Evolutionary conservation across 1,140 invertebrate genomes (phyloP), one percentile per base, ranked within the genome.

Genomic region (Neodiprion pinetum): DNA sequence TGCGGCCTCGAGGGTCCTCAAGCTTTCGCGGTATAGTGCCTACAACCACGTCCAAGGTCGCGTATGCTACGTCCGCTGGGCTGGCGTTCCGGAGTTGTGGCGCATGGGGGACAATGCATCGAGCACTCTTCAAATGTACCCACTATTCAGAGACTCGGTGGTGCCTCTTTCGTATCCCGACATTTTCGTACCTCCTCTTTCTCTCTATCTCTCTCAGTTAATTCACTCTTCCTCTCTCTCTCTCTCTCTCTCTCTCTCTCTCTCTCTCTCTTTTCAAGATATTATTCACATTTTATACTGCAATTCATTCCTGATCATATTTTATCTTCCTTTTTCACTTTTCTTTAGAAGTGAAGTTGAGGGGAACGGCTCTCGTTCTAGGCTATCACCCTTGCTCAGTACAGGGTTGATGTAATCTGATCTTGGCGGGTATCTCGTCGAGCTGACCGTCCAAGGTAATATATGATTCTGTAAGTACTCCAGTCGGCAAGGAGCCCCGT

Each of bases 1-100:
- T 88, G 86, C 85, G 83, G 85, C 81, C 80, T 79, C 85, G 86
- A 86, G 85, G 82, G 85, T 83, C 83, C 86, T 88, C 81, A 80
- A 85, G 82, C 77, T 76, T 71, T 14, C 48, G 40, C 68, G 12
- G 21, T 14, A 69, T 69, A 69, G 67, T 69, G 40, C 21, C 67
- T 69, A 69, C 11, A 23, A 47, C 67, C 40, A 23, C 67, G 67
- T 69, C 17, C 67, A 47, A 12, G 67, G 23, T 12, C 40, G 11
- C 23, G 40, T 23, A 69, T 11, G 2, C 12, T 14, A 14, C 12
- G 12, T 65, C 12, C 61, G 12, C 12, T 21, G 12, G 61, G 61
- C 61, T 12, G 23, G 21, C 11, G 40, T 23, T 23, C 11, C 21
- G 67, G 12, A 23, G 67, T 21, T 17, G 4, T 21, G 28, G 48